Conservation (phyloP, 2,113 vertebrate species). For the Thymallus thymallus region DNA sequence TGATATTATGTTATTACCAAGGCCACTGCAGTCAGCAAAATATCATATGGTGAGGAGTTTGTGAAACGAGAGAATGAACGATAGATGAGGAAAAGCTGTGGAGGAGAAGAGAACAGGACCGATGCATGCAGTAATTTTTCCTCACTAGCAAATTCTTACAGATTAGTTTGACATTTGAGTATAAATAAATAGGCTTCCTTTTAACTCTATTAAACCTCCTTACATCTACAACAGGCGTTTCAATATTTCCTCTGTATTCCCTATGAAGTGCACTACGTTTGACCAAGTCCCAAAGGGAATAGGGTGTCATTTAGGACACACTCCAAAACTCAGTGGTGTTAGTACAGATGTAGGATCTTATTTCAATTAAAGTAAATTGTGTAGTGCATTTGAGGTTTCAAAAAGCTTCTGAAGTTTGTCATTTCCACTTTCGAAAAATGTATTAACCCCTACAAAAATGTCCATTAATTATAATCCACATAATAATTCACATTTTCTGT, state of each 20-base stretch:
- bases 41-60: constrained; percentile 53
- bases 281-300: no score
- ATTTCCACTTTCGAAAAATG: no score
- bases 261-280: no score
- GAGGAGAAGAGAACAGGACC: constrained; percentile 20
- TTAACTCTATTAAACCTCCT: constrained; percentile 40
- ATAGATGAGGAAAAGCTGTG: constrained; percentile 26
- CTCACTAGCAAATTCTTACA: constrained; percentile 17
- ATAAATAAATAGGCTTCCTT: constrained; percentile 52
- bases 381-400: no score
- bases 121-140: constrained; percentile 31
- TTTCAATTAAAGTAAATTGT: no score
- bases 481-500: no score
- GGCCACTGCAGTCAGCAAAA: constrained; percentile 53
- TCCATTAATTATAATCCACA: no score
- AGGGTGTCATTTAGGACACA: no score
- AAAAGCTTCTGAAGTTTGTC: no score
- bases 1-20: not conserved
- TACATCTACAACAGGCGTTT: constrained; percentile 53
- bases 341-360: constrained; percentile 23
- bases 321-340: no score
- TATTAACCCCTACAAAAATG: no score
- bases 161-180: constrained; percentile 50
- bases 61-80: constrained; percentile 46
- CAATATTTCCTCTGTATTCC: constrained; percentile 38